Percentiles rank a stretch among this genome's conserved stretches.
phyloP scores from a whole-genome alignment of 2,113 vertebrate species.

The Symphodus melops region DNA sequence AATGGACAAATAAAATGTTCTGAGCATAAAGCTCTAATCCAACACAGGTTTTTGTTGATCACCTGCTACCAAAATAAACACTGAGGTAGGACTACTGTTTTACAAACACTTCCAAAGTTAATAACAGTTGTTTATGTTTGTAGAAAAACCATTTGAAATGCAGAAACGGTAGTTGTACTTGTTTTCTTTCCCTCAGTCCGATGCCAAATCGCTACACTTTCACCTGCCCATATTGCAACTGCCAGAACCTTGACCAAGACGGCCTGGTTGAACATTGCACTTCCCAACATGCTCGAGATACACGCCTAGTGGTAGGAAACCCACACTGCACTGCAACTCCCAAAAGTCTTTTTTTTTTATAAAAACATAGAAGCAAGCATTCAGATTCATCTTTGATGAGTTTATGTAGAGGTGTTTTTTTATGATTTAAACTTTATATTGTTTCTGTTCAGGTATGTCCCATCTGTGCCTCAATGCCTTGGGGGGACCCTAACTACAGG shows the following conservation, averaged over 20 bases:
- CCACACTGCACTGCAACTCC: background rate
- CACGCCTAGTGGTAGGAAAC: conserved; percentile 89
- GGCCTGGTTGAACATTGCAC: conserved; percentile 96
- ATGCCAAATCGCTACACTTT: conserved; percentile 97
- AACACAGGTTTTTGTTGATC: no score
- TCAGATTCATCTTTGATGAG: background rate
- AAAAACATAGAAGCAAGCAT: background rate
- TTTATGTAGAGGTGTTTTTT: background rate
- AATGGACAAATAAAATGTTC: no score
- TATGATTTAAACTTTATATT: background rate
- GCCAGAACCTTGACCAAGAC: conserved; percentile 96
- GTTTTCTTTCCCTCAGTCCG: conserved; percentile 83
- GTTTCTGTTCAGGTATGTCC: conserved; percentile 89
- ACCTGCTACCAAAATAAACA: no score
- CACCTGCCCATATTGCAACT: conserved; percentile 93
- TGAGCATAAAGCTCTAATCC: no score
- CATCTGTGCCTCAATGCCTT: conserved; percentile 98
- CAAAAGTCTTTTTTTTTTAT: no score
- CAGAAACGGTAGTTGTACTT: no score
- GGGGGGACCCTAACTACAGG: conserved; percentile 96
- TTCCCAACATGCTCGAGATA: conserved; percentile 88
- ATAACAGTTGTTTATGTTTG: no score
- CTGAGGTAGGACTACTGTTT: no score
- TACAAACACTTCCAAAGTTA: no score
- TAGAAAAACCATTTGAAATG: no score